Base-by-base conservation (phyloP, 2,888 invertebrate genomes). In the Lasioglossum pauxillum region DNA sequence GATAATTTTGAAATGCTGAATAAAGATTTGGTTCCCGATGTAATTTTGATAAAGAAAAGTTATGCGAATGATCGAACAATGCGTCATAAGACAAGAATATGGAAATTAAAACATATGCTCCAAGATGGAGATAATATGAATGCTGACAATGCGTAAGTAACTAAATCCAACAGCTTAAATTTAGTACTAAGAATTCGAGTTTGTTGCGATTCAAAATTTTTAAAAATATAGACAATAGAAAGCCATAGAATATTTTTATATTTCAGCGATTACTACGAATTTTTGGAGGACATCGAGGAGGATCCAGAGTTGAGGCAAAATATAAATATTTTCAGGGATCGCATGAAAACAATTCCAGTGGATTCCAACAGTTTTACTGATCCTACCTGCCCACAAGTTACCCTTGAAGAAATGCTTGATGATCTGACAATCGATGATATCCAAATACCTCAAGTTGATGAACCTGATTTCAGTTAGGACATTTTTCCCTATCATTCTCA, bases 221-320 rank as follows among this genome's bases (percentile, higher is more conserved):
- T 16, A 41, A 19, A 19, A 27, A 73, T 57, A 76, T 38, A 0
- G 19, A 46, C 3, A 73, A 57, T 57, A 14, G 41, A 19, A 49
- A 57, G 53, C 19, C 31, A 4, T 74, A 75, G 76, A 35, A 38
- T 38, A 19, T 44, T 14, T 74, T 38, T 53, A 19, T 49, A 12
- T 87, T 93, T 10, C 95, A 98, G 98, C 92, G 99, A 99, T 92
- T 99, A 98, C 95, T 97, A 98, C 92, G 99, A 99, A 91, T 99
- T 99, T 96, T 96, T 99, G 95, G 99, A 99, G 92, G 99, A 99
- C 94, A 96, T 99, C 88, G 99, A 99, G 95, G 99, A 99, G 95
- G 99, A 99, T 95, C 97, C 97, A 5, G 97, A 97, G 23, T 96
- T 98, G 93, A 96, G 99, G 81, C 98, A 98, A 94, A 98, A 99